These are phyloP conservation scores for Microctonus brassicae DNA, from an alignment of 2,888 invertebrate species.

Conservation along the genomic window DNA sequence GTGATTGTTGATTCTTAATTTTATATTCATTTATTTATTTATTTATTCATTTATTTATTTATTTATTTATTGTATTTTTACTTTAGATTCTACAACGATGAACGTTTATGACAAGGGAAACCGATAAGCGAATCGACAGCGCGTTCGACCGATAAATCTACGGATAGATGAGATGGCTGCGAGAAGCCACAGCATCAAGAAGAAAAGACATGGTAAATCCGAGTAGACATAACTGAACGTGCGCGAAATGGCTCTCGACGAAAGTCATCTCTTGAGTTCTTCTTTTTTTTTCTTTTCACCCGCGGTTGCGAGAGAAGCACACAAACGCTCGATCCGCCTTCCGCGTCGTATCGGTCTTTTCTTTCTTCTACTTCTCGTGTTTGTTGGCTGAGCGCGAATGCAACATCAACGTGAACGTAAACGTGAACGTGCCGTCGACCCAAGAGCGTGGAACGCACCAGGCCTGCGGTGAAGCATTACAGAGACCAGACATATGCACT, in stretches of 20 bases:
- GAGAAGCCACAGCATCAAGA: background rate
- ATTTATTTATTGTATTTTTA: background rate
- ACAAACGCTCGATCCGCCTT: constrained; percentile 1
- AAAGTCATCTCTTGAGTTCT: background rate
- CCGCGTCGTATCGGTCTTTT: constrained; percentile 1
- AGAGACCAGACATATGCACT: no score
- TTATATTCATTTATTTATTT: no score
- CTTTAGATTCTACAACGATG: background rate
- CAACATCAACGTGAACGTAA: background rate
- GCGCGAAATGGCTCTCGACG: constrained; percentile 8
- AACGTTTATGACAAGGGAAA: background rate
- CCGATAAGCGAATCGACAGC: constrained; percentile 17
- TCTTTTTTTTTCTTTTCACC: background rate
- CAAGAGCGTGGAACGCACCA: constrained; percentile 1
- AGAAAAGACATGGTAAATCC: background rate
- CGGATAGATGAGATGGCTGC: constrained; percentile 5
- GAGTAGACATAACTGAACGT: constrained; percentile 7
- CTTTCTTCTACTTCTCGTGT: background rate
- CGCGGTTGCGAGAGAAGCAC: constrained; percentile 2
- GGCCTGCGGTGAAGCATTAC: background rate
- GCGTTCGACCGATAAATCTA: constrained; percentile 23
- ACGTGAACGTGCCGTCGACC: background rate
- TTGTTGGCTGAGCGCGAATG: background rate
- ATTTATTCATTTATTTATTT: no score
- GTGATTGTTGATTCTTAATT: no score